phyloP scores from a whole-genome alignment of 1,140 invertebrate species.

The Drosophila dunni region DNA sequence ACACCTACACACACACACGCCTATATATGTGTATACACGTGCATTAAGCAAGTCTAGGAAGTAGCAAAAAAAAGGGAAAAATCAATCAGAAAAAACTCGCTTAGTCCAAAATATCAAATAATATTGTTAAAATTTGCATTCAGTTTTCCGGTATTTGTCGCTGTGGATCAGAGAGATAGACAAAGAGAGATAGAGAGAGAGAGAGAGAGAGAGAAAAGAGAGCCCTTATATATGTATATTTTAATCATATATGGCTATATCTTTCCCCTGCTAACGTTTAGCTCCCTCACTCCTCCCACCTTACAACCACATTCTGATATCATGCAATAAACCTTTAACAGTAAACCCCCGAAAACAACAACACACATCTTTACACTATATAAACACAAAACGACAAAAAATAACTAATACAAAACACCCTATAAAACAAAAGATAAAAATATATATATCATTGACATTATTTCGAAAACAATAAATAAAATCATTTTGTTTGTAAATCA shows the following conservation, averaged over 20 bases:
- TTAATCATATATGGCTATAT: no score
- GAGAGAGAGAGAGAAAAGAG: no score
- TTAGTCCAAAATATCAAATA: constrained; percentile 10
- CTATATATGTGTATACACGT: constrained; percentile 7
- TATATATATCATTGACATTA: constrained; percentile 24
- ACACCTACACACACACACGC: neutral
- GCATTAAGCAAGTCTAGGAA: constrained; percentile 10
- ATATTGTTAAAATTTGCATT: constrained; percentile 25
- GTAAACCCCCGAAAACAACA: constrained; percentile 11
- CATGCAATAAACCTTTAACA: constrained; percentile 12
- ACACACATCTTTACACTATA: neutral
- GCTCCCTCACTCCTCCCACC: neutral
- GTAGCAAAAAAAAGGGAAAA: neutral
- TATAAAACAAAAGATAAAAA: constrained; percentile 7
- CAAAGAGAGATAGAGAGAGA: no score
- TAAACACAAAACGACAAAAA: constrained; percentile 11
- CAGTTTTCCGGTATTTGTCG: constrained; percentile 20
- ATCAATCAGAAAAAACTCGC: neutral
- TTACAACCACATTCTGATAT: neutral
- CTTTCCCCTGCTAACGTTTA: neutral
- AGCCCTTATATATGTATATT: no score
- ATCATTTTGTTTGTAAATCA: constrained; percentile 46
- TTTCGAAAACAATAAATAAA: constrained; percentile 33
- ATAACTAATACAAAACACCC: constrained; percentile 1
- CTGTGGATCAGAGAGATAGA: neutral